These are phyloP conservation scores for Lordiphosa clarofinis DNA, from an alignment of 1,140 invertebrate species.

Conservation along the genomic window DNA sequence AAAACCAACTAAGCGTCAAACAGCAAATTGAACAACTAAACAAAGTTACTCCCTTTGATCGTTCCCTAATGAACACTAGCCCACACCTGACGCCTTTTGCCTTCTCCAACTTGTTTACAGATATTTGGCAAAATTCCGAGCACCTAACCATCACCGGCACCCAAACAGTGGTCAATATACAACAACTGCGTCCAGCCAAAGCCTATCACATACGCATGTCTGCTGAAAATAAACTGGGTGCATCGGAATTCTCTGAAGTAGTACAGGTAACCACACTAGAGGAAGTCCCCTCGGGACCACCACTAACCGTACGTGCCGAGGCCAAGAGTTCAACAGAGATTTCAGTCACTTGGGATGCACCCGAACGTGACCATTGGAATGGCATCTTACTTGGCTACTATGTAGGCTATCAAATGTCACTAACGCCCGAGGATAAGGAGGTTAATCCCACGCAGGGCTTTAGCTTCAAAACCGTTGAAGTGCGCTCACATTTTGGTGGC, in stretches of 20 bases:
- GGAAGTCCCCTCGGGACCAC: constrained; percentile 93
- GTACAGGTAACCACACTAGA: constrained; percentile 90
- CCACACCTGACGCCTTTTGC: not conserved
- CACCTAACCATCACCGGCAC: constrained; percentile 89
- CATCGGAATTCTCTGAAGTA: constrained; percentile 91
- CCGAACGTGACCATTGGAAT: constrained; percentile 92
- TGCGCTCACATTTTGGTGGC: constrained; percentile 84
- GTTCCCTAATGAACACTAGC: too few species aligned
- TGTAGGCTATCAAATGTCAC: constrained; percentile 90
- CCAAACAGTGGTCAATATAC: constrained; percentile 88
- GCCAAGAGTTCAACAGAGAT: constrained; percentile 94
- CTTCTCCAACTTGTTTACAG: constrained; percentile 12
- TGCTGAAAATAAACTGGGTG: constrained; percentile 92
- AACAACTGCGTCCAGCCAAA: constrained; percentile 90
- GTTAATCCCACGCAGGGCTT: constrained; percentile 81
- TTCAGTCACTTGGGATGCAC: constrained; percentile 93
- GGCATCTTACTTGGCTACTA: constrained; percentile 96
- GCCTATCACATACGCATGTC: constrained; percentile 94
- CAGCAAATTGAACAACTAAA: too few species aligned
- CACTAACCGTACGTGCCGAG: constrained; percentile 90
- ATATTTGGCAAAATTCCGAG: constrained; percentile 83
- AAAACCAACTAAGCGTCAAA: too few species aligned
- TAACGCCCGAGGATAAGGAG: constrained; percentile 77
- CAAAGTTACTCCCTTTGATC: too few species aligned
- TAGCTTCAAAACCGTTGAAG: constrained; percentile 87